phyloP scores from a whole-genome alignment of 2,888 invertebrate species.

The Drosophila heteroneura region DNA sequence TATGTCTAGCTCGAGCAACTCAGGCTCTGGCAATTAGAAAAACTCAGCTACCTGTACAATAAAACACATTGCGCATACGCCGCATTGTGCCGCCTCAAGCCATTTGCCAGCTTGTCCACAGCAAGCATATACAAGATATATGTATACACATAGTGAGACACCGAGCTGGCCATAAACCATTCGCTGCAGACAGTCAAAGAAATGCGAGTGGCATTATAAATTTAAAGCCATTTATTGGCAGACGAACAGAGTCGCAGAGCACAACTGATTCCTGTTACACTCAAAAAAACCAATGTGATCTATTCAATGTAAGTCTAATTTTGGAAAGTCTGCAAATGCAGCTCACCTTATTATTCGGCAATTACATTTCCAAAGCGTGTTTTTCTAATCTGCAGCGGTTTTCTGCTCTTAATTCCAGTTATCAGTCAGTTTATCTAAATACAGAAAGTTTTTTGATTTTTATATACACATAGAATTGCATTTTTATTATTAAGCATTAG shows the following conservation, averaged over 20 bases:
- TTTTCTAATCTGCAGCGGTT: neutral
- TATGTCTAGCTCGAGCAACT: slow-evolving; percentile 37
- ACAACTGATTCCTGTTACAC: neutral
- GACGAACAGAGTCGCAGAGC: neutral
- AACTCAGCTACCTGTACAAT: slow-evolving; percentile 32
- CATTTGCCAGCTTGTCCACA: slow-evolving; percentile 11
- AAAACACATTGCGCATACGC: slow-evolving; percentile 63
- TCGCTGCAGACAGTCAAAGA: slow-evolving; percentile 26
- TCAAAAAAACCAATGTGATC: neutral
- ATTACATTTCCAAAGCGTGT: neutral
- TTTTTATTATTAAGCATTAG: too few relatives aligned
- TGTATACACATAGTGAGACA: neutral
- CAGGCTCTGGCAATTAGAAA: slow-evolving; percentile 56
- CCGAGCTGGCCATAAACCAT: slow-evolving; percentile 37
- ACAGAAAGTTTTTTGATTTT: neutral
- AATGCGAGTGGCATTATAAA: slow-evolving; percentile 50
- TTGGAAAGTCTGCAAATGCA: neutral
- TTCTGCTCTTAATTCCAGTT: neutral
- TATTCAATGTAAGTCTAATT: neutral
- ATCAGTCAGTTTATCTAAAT: neutral
- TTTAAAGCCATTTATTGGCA: slow-evolving; percentile 59
- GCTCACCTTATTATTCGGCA: neutral
- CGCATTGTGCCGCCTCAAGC: slow-evolving; percentile 44
- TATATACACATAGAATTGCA: too few relatives aligned
- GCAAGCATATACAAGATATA: slow-evolving; percentile 14